A percentile compares a stretch with the other conserved stretches of the same genome.
These are phyloP conservation scores for Formica selysi DNA, from an alignment of 1,140 invertebrate species.

Conservation along the genomic window DNA sequence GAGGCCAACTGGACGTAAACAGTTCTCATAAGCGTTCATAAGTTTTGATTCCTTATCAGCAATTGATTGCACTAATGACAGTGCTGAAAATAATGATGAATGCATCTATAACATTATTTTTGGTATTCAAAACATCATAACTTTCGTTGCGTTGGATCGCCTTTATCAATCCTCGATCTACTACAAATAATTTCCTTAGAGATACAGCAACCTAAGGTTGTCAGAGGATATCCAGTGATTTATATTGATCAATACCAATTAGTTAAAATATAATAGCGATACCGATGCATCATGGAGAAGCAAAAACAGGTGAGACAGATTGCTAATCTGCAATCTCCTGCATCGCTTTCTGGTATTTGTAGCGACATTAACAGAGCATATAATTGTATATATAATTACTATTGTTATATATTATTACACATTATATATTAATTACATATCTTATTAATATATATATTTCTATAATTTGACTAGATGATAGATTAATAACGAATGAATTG, in stretches of 20 bases:
- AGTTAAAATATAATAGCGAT: not conserved
- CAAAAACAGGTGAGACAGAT: slow-evolving; percentile 20
- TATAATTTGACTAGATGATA: slow-evolving; percentile 4
- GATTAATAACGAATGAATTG: not conserved
- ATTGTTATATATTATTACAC: not conserved
- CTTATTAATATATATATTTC: not conserved
- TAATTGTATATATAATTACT: not conserved
- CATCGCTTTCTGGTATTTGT: not conserved
- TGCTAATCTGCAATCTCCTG: too few species aligned
- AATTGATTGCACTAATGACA: not conserved
- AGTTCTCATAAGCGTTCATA: too few species aligned
- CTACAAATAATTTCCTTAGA: not conserved
- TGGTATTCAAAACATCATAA: not conserved
- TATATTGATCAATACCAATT: not conserved
- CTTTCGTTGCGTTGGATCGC: not conserved
- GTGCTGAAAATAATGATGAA: not conserved
- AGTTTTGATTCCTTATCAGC: not conserved
- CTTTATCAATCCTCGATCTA: not conserved
- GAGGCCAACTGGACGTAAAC: too few species aligned
- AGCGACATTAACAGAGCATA: not conserved
- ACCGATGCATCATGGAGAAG: slow-evolving; percentile 39
- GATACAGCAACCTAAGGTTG: not conserved
- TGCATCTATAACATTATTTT: not conserved
- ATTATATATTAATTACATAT: not conserved
- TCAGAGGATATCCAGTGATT: not conserved